Evolutionary conservation across 2,797 vertebrate genomes (phyloP), one percentile per base, ranked within the genome.

Genomic region (Margarornis squamiger): DNA sequence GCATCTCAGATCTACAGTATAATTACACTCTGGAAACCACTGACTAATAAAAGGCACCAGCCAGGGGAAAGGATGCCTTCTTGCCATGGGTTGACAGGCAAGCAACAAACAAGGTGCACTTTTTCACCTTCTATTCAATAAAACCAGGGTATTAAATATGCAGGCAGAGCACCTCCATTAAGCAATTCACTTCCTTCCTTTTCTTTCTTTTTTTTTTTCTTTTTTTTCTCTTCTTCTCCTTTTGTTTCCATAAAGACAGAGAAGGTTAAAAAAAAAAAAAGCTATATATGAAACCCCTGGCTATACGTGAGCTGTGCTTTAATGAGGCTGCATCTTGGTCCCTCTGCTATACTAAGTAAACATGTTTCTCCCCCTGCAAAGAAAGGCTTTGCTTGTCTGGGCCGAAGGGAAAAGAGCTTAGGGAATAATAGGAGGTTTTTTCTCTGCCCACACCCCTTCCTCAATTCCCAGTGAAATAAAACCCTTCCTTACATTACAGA

Each of bases 61-160:
- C 95, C 95, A 97, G 91, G 94, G 94, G 95, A 97, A 98, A 97
- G 93, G 97, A 97, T 96, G 96, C 96, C 95, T 97, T 95, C 97
- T 98, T 97, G 97, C 97, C 94, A 96, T 81, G 95, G 96, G 95
- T 90, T 97, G 97, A 98, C 96, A 97, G 96, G 96, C 95, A 97
- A 97, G 97, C 96, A 97, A 98, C 97, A 98, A 98, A 97, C 98
- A 98, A 97, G 96, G 95, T 57, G 26, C 96, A 97, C 96, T 98
- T 98, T 97, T 98, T 97, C 97, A 97, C 97, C 89, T 97, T 97
- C 97, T 97, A 97, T 98, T 98, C 98, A 98, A 98, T 97, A 98
- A 98, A 98, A 97, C 95, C 95, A 95, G 94, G 96, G 95, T 96
- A 98, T 97, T 98, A 98, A 98, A 98, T 97, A 98, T 97, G 97